Base-by-base conservation (phyloP, 2,888 invertebrate genomes). In the Athetis lepigone region DNA sequence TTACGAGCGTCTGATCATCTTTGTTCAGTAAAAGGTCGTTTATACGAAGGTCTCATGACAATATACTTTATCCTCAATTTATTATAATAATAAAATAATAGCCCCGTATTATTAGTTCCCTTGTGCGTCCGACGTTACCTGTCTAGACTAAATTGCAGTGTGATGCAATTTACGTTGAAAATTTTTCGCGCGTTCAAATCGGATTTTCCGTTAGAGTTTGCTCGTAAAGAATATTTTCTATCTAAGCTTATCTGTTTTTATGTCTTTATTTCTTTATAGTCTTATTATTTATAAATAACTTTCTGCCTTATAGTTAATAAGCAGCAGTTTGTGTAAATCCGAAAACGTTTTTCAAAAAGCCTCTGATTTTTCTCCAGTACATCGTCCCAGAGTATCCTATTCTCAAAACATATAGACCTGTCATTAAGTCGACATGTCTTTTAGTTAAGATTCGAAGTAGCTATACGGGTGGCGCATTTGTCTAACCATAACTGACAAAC, bases 381-480 rank as follows among this genome's bases (percentile, higher is more conserved):
- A 13, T 43, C 43, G 39, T 23, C n/a, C 25, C 16, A 68, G 47
- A 55, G 72, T 78, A 55, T 61, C 61, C 70, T 78, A 79, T 80
- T 80, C 79, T 74, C 61, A 70, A 75, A 81, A 82, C 75, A 72
- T 75, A 79, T 70, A 80, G 79, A 81, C 79, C 83, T 81, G 81
- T 87, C 87, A 82, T 82, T 82, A 82, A 83, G 77, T 75, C 75
- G 73, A 77, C 77, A 75, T 83, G 40, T 40, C 71, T 67, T 71
- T 80, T 78, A 71, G 65, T 80, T 80, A 77, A 69, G 49, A 66
- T 84, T 83, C 78, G 79, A 83, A 81, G 87, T 84, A 88, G 85
- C 89, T 77, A 71, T 85, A 88, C 89, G 93, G 94, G 94, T 93
- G 94, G 94, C 88, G 74, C 90, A 88, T 89, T 90, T 85, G 86